Conservation (phyloP, 2,113 vertebrate genomes). For the Bos taurus region DNA sequence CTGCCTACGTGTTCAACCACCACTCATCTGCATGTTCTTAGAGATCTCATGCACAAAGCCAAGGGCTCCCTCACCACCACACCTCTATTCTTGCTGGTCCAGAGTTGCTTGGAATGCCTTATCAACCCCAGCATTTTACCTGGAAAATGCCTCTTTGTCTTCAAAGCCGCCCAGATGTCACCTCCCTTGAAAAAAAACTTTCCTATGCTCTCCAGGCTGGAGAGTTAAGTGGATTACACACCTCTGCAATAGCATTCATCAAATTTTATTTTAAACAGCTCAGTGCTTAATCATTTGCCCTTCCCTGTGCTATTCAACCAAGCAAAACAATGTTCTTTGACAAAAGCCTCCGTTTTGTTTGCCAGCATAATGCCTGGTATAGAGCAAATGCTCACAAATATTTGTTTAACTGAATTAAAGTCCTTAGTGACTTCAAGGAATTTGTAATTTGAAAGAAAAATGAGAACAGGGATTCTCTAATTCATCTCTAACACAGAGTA, state of each 20-base stretch:
- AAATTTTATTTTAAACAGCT: neutral
- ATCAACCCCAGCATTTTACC: neutral
- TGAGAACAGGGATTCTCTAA: neutral
- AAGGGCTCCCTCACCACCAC: neutral
- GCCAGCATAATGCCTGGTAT: neutral
- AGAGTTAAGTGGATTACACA: neutral
- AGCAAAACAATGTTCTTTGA: neutral
- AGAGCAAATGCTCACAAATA: neutral
- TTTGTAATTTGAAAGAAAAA: slow-evolving; percentile 2
- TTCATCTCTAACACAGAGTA: neutral
- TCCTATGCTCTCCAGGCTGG: neutral
- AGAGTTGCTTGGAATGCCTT: neutral
- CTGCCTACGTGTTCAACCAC: neutral
- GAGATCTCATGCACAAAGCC: neutral
- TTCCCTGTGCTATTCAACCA: neutral
- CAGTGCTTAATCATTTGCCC: neutral
- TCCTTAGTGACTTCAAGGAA: neutral
- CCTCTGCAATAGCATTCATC: neutral
- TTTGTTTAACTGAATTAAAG: slow-evolving; percentile 22
- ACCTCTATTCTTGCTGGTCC: neutral
- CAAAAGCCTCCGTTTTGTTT: neutral
- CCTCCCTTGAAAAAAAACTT: neutral
- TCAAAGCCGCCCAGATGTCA: neutral
- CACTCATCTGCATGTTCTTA: neutral
- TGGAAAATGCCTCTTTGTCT: slow-evolving; percentile 13